Percentiles rank a stretch among this genome's conserved stretches.
Evolutionary conservation across 2,113 vertebrate species (phyloP).

Genomic region (Mastomys coucha): DNA sequence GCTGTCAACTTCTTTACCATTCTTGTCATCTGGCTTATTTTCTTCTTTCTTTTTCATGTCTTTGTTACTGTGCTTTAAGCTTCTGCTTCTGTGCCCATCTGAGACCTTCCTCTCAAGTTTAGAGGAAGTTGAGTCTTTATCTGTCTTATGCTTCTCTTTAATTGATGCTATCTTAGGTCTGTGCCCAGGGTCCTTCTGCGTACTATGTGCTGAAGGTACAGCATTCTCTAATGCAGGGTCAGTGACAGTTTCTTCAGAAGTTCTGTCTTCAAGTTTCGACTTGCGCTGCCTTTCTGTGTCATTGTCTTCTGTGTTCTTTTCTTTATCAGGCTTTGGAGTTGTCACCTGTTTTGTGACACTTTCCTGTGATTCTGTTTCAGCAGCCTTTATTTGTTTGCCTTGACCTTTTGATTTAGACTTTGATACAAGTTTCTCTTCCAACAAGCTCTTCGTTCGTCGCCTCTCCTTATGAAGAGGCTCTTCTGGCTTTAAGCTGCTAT

Average conservation of each 20-base stretch:
- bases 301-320: conserved; percentile 84
- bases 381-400: conserved; percentile 85
- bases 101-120: conserved; percentile 90
- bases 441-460: conserved; percentile 91
- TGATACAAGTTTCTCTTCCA: conserved; percentile 88
- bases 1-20: conserved; percentile 82
- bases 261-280: conserved; percentile 87
- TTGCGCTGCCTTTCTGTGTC: conserved; percentile 91
- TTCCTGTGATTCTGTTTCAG: conserved; percentile 88
- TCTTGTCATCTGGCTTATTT: conserved; percentile 86
- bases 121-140: conserved; percentile 86
- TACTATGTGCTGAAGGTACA: conserved; percentile 63
- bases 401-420: conserved; percentile 91
- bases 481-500: conserved; percentile 89
- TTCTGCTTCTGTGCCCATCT: conserved; percentile 88
- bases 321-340: conserved; percentile 88
- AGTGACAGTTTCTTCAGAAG: conserved; percentile 84
- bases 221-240: conserved; percentile 71
- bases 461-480: conserved; percentile 91
- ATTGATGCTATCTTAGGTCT: conserved; percentile 79
- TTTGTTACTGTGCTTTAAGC: conserved; percentile 82
- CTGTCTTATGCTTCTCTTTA: conserved; percentile 90
- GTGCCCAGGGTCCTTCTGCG: conserved; percentile 86
- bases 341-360: conserved; percentile 77
- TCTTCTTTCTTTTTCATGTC: conserved; percentile 93